These are phyloP conservation scores for Chorisops tibialis DNA, from an alignment of 2,888 invertebrate genomes.

Conservation along the genomic window DNA sequence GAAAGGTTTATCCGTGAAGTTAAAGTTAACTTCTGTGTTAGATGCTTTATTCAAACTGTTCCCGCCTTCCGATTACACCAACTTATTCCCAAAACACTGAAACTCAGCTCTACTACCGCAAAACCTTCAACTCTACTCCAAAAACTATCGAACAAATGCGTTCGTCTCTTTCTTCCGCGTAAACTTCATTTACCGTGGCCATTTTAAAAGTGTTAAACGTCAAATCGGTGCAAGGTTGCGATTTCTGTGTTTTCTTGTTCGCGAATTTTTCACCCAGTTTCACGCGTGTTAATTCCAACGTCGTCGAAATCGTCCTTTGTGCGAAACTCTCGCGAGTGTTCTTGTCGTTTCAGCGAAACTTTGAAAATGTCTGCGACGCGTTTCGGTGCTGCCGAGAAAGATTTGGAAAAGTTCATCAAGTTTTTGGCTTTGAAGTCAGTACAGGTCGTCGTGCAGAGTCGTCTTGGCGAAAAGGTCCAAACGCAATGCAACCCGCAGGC, in stretches of 20 bases:
- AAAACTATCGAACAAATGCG: neutral
- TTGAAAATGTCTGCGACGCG: constrained; percentile 47
- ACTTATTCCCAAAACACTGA: no score
- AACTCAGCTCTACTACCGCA: no score
- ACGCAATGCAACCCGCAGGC: constrained; percentile 75
- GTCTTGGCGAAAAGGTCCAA: constrained; percentile 81
- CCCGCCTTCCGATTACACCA: no score
- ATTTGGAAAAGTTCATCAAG: constrained; percentile 86
- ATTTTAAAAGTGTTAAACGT: constrained; percentile 16
- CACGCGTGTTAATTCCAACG: neutral
- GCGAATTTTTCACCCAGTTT: neutral
- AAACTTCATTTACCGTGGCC: constrained; percentile 9
- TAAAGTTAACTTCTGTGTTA: no score
- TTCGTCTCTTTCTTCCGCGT: neutral
- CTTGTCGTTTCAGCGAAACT: neutral
- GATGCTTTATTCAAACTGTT: no score
- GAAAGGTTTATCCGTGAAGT: no score
- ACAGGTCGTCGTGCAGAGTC: constrained; percentile 88
- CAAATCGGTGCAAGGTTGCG: constrained; percentile 17
- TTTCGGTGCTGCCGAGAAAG: constrained; percentile 61
- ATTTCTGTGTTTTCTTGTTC: constrained; percentile 12
- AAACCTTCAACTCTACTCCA: neutral
- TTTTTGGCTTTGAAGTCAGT: constrained; percentile 82
- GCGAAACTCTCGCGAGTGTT: neutral
- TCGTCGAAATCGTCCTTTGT: neutral